Evolutionary conservation across 2,113 vertebrate species (phyloP).

Genomic region (Lepus timidus): DNA sequence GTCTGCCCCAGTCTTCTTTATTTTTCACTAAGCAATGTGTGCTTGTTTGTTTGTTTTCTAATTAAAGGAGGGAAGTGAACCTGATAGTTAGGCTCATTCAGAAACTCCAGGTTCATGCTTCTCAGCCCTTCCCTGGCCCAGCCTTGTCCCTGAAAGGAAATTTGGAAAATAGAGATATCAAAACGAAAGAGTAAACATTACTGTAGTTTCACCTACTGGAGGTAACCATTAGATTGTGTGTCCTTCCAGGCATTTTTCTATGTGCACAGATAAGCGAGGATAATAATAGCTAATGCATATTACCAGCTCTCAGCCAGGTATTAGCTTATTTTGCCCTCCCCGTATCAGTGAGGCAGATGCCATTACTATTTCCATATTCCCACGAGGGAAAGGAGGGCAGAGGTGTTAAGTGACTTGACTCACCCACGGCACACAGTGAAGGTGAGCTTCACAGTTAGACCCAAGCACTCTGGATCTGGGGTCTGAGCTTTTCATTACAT

Average conservation of each 20-base stretch:
- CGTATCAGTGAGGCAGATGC: neutral
- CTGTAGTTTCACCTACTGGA: neutral
- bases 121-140: too few relatives aligned
- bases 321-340: neutral
- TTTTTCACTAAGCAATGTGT: neutral
- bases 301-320: neutral
- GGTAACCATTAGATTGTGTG: neutral
- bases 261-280: neutral
- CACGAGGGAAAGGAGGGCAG: neutral
- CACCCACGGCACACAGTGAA: neutral
- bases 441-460: neutral
- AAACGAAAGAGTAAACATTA: neutral
- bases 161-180: neutral
- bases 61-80: neutral
- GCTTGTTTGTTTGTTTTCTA: neutral
- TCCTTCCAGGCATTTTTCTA: neutral
- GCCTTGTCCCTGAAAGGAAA: constrained; percentile 7
- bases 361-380: neutral
- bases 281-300: neutral
- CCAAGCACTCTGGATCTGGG: neutral
- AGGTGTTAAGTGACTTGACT: neutral
- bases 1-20: neutral
- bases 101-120: too few relatives aligned
- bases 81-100: too few relatives aligned
- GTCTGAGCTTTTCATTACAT: neutral